phyloP scores from a whole-genome alignment of 2,797 vertebrate genomes.

The Bradypus variegatus region DNA sequence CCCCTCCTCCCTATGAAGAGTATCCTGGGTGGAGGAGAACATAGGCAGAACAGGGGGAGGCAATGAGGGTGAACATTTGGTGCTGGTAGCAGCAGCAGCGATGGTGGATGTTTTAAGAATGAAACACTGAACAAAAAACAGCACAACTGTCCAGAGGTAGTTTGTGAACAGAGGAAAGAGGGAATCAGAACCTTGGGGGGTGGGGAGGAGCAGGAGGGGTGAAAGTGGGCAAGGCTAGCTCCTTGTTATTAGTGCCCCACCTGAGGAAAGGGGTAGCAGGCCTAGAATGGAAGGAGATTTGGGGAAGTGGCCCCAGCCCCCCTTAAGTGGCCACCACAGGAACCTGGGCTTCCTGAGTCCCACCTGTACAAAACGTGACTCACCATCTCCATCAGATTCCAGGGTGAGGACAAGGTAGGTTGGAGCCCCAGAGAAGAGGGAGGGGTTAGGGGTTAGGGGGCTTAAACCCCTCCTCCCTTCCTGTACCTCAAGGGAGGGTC shows the following conservation, averaged over 20 bases:
- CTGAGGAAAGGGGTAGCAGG: not conserved
- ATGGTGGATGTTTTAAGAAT: constrained; percentile 67
- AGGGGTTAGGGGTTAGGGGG: too few relatives aligned
- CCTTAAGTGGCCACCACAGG: not conserved
- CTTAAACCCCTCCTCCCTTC: not conserved
- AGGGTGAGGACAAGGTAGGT: not conserved
- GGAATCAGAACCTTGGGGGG: constrained; percentile 65
- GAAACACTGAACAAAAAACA: constrained; percentile 67
- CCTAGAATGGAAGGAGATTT: not conserved
- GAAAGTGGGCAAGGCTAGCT: constrained; percentile 10
- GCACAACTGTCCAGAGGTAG: constrained; percentile 79
- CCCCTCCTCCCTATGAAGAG: constrained; percentile 24
- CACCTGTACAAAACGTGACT: not conserved
- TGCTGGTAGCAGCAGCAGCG: constrained; percentile 65
- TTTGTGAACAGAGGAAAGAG: constrained; percentile 73
- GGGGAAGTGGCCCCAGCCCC: not conserved
- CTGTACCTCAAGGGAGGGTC: not conserved
- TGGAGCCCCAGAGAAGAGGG: not conserved
- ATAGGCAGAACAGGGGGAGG: not conserved
- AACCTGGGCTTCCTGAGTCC: not conserved
- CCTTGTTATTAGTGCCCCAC: constrained; percentile 26
- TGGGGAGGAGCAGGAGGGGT: constrained; percentile 13
- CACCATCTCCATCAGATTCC: not conserved
- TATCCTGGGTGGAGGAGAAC: not conserved
- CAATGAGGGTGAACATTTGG: constrained; percentile 46